Conservation (phyloP, 2,797 vertebrate species). For the Sebastes alutus region DNA sequence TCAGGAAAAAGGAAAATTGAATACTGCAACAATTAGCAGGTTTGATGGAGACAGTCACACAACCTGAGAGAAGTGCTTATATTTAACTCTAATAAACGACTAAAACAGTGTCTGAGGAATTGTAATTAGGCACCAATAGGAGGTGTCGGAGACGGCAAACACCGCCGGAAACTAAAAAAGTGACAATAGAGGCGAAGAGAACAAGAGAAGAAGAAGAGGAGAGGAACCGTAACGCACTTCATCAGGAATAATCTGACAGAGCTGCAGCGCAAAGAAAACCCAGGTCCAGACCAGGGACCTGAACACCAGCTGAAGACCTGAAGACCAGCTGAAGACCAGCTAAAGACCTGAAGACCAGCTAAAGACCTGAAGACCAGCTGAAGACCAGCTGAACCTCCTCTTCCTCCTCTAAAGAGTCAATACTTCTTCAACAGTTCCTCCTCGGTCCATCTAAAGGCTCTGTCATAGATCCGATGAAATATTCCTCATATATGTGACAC, state of each 20-base stretch:
- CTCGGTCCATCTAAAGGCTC: no score
- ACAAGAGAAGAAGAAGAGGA: not conserved
- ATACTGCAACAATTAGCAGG: slow-evolving; percentile 75
- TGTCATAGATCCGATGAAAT: no score
- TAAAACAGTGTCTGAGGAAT: slow-evolving; percentile 73
- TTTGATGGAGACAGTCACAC: slow-evolving; percentile 62
- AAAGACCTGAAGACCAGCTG: no score
- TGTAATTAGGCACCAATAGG: slow-evolving; percentile 59
- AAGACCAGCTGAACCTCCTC: no score
- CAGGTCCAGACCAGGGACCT: not conserved
- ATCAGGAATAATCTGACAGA: not conserved
- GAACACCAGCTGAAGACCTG: not conserved
- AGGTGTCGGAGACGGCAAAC: slow-evolving; percentile 45
- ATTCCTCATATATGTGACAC: no score
- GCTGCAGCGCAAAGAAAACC: not conserved
- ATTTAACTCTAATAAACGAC: slow-evolving; percentile 74
- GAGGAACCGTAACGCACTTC: not conserved
- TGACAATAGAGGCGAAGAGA: not conserved
- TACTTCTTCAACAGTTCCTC: no score
- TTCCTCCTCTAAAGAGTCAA: no score
- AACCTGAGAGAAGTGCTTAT: slow-evolving; percentile 47
- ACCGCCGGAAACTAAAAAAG: slow-evolving; percentile 22
- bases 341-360: no score
- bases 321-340: no score
- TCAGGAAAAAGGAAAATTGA: slow-evolving; percentile 63